Conservation (phyloP, 2,888 invertebrate genomes). For the Pelosia muscerda region DNA sequence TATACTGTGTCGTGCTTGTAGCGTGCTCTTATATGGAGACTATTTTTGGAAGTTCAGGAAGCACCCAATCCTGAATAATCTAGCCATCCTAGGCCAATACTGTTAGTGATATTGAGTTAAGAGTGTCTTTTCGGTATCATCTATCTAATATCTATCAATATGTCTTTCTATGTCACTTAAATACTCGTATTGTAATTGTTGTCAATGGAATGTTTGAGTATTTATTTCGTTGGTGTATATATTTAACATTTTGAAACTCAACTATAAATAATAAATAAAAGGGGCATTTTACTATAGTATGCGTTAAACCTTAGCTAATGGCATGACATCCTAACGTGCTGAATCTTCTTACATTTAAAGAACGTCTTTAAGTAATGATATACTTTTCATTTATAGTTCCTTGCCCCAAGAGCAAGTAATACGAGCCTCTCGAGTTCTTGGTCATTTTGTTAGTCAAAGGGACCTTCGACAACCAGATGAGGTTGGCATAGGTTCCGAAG, state of each 20-base stretch:
- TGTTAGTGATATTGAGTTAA: background rate
- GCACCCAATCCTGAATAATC: background rate
- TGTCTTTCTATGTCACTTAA: background rate
- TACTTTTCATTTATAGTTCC: too few relatives aligned
- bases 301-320: background rate
- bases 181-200: too few relatives aligned
- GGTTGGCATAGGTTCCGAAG: too few relatives aligned
- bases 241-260: conserved; percentile 17
- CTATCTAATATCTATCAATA: background rate
- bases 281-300: background rate
- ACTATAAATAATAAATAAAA: background rate
- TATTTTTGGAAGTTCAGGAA: background rate
- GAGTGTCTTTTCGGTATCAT: background rate
- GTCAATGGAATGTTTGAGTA: conserved; percentile 48
- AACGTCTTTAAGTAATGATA: background rate
- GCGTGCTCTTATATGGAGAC: background rate
- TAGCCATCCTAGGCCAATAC: background rate
- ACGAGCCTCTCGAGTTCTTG: too few relatives aligned
- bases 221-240: conserved; percentile 32
- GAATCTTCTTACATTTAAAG: background rate
- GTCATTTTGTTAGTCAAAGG: too few relatives aligned
- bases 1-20: background rate
- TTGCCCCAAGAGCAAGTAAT: too few relatives aligned
- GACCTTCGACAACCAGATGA: too few relatives aligned
- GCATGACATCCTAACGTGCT: too few relatives aligned